A percentile compares a stretch with the other conserved stretches of the same genome.
Evolutionary conservation across 2,888 invertebrate genomes (phyloP).

Genomic region (Drosophila mettleri): DNA sequence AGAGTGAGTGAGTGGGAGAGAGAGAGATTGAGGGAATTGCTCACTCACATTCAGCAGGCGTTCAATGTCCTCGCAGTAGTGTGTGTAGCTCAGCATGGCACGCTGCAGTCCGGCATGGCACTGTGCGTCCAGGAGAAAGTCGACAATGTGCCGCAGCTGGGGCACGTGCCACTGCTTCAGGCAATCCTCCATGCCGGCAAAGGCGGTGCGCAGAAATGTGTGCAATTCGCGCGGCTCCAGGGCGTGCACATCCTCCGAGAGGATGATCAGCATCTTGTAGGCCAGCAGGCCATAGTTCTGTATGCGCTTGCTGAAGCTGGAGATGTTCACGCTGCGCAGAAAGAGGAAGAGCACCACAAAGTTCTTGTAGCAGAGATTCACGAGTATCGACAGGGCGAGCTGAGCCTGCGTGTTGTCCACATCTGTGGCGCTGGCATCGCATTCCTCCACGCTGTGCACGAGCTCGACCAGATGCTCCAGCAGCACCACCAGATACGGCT

Average conservation of each 20-base stretch:
- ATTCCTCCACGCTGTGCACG: slow-evolving; percentile 86
- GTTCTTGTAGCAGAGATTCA: slow-evolving; percentile 92
- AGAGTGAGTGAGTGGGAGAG: background rate
- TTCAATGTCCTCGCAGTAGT: slow-evolving; percentile 81
- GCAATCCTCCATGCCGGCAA: slow-evolving; percentile 80
- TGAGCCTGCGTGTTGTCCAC: slow-evolving; percentile 69
- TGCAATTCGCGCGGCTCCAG: slow-evolving; percentile 79
- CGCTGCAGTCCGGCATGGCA: slow-evolving; percentile 75
- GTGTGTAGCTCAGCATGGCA: slow-evolving; percentile 79
- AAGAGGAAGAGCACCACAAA: slow-evolving; percentile 90
- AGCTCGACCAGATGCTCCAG: slow-evolving; percentile 89
- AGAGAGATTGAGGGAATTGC: background rate
- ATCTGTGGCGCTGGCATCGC: slow-evolving; percentile 77
- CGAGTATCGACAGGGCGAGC: slow-evolving; percentile 89
- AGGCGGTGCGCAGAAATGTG: slow-evolving; percentile 80
- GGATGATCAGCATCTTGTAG: slow-evolving; percentile 83
- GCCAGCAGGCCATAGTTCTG: slow-evolving; percentile 82
- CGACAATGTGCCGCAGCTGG: slow-evolving; percentile 82
- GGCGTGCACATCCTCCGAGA: slow-evolving; percentile 82
- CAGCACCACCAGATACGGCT: slow-evolving; percentile 89
- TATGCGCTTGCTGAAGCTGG: slow-evolving; percentile 81
- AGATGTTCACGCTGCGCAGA: slow-evolving; percentile 88
- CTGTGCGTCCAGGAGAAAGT: slow-evolving; percentile 81
- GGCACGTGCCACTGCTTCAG: slow-evolving; percentile 82
- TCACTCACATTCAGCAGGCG: slow-evolving; percentile 79